phyloP scores from a whole-genome alignment of 2,113 vertebrate genomes.

The Neogale vison region DNA sequence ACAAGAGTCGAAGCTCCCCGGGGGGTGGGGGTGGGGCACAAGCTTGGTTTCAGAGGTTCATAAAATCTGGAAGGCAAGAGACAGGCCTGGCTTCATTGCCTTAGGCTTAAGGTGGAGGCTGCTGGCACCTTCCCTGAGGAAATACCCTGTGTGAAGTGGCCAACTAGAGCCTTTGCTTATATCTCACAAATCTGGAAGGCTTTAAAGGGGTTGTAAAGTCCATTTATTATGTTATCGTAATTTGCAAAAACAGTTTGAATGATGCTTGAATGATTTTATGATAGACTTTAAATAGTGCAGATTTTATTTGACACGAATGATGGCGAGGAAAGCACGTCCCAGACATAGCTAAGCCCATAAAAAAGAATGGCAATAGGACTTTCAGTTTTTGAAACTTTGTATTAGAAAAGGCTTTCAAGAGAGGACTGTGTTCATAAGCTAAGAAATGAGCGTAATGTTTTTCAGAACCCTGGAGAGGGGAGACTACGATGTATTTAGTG shows the following conservation, averaged over 20 bases:
- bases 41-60: background rate
- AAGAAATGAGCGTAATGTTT: background rate
- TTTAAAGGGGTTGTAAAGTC: background rate
- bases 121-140: background rate
- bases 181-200: background rate
- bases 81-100: background rate
- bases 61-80: background rate
- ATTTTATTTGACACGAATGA: background rate
- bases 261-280: background rate
- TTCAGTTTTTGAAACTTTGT: background rate
- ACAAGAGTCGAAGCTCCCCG: background rate
- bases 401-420: background rate
- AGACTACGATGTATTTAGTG: background rate
- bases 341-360: background rate
- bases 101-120: background rate
- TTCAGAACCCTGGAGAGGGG: background rate
- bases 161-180: background rate
- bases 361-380: background rate
- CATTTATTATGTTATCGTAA: background rate
- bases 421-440: background rate
- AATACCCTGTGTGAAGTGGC: background rate
- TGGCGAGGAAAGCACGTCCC: background rate
- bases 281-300: background rate
- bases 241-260: background rate
- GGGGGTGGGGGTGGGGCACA: accelerated